Base-by-base conservation (phyloP, 2,797 vertebrate species). In the Sebastes minor region DNA sequence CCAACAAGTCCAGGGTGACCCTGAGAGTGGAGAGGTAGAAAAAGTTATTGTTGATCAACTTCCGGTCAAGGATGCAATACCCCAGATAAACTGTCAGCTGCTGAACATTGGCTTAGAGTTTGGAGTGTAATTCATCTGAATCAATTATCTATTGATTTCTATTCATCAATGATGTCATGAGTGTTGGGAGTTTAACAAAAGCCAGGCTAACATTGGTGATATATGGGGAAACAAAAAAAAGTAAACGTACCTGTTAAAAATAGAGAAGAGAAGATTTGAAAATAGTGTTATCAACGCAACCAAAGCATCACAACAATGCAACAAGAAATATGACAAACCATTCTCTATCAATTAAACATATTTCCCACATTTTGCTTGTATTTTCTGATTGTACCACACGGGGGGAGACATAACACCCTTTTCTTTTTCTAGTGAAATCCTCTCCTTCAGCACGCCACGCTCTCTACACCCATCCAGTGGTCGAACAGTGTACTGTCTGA, bases 1-100 rank as follows among this genome's bases (percentile, higher is more conserved):
- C 99, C 99, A 62, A 97, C 92, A 4, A 85, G 82, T 63, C 99
- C 99, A 2, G 98, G 97, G 1, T 91, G 91, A 82, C 99, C 99
- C 99, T 99, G 87, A 69, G 12, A 71, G 67, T 3, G 8, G 8
- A 10, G 23, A 62, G 18, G 28, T 0, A 65, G 49, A 35, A 23
- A 74, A 4, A 53, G 1, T 46, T 38, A 73, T 8, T 64, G 35
- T n/a, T 38, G 13, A 67, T 80, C 16, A 35, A 23, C 7, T 12
- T 62, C 2, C 59, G 59, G 11, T 65, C 4, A 68, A 55, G 1
- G 20, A 33, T 23, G n/a, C 3, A 61, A 35, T 4, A 55, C 12
- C 30, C 16, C 0, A 57, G 55, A 42, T 55, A 35, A 71, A 53
- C 3, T 60, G 16, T 22, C 60, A 67, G 6, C 3, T 11, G 46